A percentile compares a stretch with the other conserved stretches of the same genome.
Conservation (phyloP, 1,140 invertebrate genomes). For the Drosophila lacertosa region DNA sequence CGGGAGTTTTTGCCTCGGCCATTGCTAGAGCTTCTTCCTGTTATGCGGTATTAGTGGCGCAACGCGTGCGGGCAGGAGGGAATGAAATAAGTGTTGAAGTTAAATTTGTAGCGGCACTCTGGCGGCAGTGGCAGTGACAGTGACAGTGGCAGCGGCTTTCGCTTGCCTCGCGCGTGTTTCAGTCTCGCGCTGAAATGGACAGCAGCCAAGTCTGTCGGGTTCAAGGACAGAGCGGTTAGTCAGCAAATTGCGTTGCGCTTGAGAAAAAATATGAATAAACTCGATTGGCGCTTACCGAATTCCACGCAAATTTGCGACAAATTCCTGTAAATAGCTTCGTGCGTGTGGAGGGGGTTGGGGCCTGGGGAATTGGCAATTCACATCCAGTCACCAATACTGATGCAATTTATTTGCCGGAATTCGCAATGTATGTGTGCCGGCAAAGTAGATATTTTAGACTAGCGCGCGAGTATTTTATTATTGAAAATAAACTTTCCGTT, state of each 20-base stretch:
- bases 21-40: slow-evolving; percentile 32
- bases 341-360: slow-evolving; percentile 3
- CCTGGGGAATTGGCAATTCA: slow-evolving; percentile 30
- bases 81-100: slow-evolving; percentile 27
- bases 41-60: slow-evolving; percentile 23
- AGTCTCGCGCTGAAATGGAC: slow-evolving; percentile 44
- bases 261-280: slow-evolving; percentile 16
- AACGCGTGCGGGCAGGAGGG: not conserved
- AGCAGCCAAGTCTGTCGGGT: slow-evolving; percentile 71
- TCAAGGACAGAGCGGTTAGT: slow-evolving; percentile 71
- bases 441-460: not conserved
- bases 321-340: not conserved
- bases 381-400: slow-evolving; percentile 55
- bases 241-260: slow-evolving; percentile 68
- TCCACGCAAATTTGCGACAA: slow-evolving; percentile 6
- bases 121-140: slow-evolving; percentile 1
- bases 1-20: slow-evolving; percentile 76
- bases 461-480: not conserved
- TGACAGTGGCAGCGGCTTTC: slow-evolving; percentile 25
- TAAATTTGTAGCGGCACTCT: not conserved
- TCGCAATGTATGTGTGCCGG: slow-evolving; percentile 44
- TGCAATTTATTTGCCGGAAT: slow-evolving; percentile 57
- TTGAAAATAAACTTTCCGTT: not conserved
- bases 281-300: slow-evolving; percentile 42
- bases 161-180: slow-evolving; percentile 18